phyloP scores from a whole-genome alignment of 2,113 vertebrate species.

The Mastomys natalensis region DNA sequence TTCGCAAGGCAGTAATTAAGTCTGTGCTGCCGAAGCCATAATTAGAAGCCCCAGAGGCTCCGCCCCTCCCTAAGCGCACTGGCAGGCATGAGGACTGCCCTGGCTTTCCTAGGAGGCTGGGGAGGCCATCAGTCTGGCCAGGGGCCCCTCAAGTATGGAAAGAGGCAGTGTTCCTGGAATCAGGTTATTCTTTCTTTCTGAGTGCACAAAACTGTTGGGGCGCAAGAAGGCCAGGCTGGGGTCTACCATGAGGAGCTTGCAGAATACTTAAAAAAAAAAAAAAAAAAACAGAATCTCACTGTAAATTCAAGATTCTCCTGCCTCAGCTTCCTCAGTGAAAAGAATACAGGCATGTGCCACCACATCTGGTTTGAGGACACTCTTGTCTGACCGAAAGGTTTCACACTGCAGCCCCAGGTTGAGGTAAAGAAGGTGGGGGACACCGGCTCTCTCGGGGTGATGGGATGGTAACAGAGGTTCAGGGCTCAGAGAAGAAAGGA shows the following conservation, averaged over 20 bases:
- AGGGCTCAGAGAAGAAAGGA: not conserved
- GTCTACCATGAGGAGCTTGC: not conserved
- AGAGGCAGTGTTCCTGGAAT: not conserved
- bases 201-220: not conserved
- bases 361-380: not conserved
- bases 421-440: not conserved
- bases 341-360: not conserved
- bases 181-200: not conserved
- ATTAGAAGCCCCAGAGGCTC: conserved; percentile 64
- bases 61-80: not conserved
- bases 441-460: not conserved
- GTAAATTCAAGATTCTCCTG: not conserved
- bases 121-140: not conserved
- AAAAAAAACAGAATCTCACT: not conserved
- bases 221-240: not conserved
- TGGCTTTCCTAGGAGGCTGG: not conserved
- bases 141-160: not conserved
- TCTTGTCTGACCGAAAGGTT: not conserved
- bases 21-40: conserved; percentile 56
- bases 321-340: not conserved
- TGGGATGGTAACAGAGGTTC: not conserved
- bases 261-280: no score
- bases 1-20: conserved; percentile 77
- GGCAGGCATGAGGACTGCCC: not conserved
- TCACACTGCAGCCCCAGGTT: not conserved